A percentile compares a stretch with the other conserved stretches of the same genome.
Conservation (phyloP, 2,888 invertebrate genomes). For the Thalpophila matura region DNA sequence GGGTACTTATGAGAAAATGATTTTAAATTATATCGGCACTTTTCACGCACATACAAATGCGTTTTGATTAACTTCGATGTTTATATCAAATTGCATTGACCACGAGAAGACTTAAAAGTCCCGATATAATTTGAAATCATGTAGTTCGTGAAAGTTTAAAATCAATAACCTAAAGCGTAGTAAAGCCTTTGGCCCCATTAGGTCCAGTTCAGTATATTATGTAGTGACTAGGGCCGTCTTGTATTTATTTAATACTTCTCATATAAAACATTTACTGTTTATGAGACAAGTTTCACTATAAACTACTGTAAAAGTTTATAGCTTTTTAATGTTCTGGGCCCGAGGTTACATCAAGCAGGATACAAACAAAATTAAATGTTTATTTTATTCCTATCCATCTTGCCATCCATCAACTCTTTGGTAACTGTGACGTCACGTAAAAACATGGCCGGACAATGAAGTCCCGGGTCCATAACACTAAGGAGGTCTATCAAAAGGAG, state of each 20-base stretch:
- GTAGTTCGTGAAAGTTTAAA: too few species aligned
- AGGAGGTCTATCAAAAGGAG: constrained; percentile 89
- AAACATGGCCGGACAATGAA: constrained; percentile 84
- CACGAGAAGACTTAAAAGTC: too few species aligned
- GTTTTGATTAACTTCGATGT: too few species aligned
- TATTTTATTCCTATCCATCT: constrained; percentile 51
- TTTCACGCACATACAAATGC: too few species aligned
- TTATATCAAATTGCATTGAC: too few species aligned
- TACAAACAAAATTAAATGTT: constrained; percentile 46
- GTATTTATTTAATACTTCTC: constrained; percentile 12
- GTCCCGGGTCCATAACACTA: constrained; percentile 80
- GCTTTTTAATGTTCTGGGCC: constrained; percentile 41
- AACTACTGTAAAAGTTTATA: constrained; percentile 38
- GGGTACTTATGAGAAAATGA: too few species aligned
- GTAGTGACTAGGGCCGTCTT: not conserved
- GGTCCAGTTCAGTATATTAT: constrained; percentile 3
- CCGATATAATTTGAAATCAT: too few species aligned
- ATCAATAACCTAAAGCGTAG: too few species aligned
- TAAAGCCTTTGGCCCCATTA: not conserved
- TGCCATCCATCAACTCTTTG: constrained; percentile 85
- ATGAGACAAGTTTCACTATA: constrained; percentile 31
- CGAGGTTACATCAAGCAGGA: constrained; percentile 28
- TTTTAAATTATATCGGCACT: too few species aligned
- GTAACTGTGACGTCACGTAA: constrained; percentile 65
- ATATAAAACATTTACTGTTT: constrained; percentile 21